Conservation (phyloP, 2,888 invertebrate genomes). For the Agrochola macilenta region DNA sequence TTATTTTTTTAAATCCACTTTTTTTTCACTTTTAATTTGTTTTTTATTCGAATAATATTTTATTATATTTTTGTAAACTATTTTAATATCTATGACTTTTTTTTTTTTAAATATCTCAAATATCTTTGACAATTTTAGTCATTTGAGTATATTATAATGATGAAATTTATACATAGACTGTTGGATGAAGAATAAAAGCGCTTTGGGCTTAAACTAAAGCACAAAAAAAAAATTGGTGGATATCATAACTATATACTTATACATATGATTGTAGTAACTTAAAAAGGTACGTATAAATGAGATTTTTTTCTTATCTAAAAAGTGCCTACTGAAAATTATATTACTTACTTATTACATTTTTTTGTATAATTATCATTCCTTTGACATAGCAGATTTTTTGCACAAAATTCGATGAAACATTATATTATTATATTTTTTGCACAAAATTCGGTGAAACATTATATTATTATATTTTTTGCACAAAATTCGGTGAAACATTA, state of each 20-base stretch:
- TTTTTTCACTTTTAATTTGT: neutral
- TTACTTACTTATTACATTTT: no score
- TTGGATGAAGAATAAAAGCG: constrained; percentile 59
- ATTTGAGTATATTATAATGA: constrained; percentile 36
- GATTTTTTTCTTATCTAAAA: constrained; percentile 8
- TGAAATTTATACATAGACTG: constrained; percentile 53
- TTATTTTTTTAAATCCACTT: neutral
- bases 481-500: constrained; percentile 26
- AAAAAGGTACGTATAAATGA: constrained; percentile 21
- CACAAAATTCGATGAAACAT: no score
- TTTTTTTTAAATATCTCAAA: neutral
- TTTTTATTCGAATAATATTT: neutral
- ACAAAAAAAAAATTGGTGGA: constrained; percentile 59
- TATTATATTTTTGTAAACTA: neutral
- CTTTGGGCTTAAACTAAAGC: constrained; percentile 52
- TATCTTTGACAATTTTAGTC: constrained; percentile 10
- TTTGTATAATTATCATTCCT: neutral
- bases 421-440: no score
- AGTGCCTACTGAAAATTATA: constrained; percentile 39
- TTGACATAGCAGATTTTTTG: neutral
- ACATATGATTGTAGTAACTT: constrained; percentile 27
- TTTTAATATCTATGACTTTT: neutral
- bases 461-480: constrained; percentile 18
- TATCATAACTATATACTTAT: constrained; percentile 37
- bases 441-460: neutral